Base-by-base conservation (phyloP, 2,113 vertebrate genomes). In the Paradisaea rubra region DNA sequence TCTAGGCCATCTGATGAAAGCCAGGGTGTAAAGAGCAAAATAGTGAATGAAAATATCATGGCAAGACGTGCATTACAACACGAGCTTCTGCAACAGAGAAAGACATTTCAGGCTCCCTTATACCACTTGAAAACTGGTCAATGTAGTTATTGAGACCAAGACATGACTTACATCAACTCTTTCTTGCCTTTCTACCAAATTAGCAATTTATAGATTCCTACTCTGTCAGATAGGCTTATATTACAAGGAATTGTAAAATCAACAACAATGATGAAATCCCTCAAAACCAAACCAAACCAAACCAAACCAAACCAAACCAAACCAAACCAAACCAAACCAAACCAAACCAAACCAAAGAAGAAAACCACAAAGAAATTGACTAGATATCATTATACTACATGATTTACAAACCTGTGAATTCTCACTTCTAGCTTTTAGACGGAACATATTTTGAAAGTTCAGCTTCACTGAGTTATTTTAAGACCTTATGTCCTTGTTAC, bases 231-330 rank as follows among this genome's bases (percentile, higher is more conserved):
- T 35, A 31, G 20, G 22, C 13, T 44, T 31, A 31, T 22, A 37
- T 52, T 83, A n/a, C 13, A 84, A 73, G 23, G 6, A 66, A 65
- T 2, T 19, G 4, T 50, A 53, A 81, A 72, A 85, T 56, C 15
- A 56, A 31, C 10, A 31, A 20, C 4, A 15, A 25, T 1, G 3
- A 6, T 6, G 1, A 3, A 53, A 27, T 9, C 6, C 4, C 22
- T 10, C 21, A 11, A 54, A 80, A 15, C 21, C 33, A 21, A 49
- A 49, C 13, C 23, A 66, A 66, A 44, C 17, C 33, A 21, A 49
- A 49, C n/a, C 23, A 66, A 47, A 44, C 10, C 27, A 56, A 56
- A 31, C 15, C 39, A 47, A 47, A 44, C 10, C 18, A 56, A 56
- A 31, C 15, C 39, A 41, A 17, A 56, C 35, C 35, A 35, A 35